Evolutionary conservation across 2,797 vertebrate species (phyloP), one percentile per base, ranked within the genome.

Genomic region (Rhinatrema bivittatum): DNA sequence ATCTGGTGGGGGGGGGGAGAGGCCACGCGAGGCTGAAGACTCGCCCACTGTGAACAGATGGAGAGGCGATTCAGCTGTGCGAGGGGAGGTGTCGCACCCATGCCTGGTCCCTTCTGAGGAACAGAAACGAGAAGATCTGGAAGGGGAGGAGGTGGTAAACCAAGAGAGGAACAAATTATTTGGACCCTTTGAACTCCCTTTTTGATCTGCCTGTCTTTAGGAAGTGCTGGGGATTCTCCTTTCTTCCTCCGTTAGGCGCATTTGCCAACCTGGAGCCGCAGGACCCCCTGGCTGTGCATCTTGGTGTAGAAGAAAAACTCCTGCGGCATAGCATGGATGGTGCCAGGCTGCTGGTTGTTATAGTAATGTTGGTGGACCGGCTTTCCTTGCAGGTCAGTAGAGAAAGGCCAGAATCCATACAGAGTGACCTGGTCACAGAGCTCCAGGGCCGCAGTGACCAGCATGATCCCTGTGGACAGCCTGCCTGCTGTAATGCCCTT

Each of bases 391-490:
- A 50, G 22, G 32, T 46, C 42, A 2, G 9, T 7, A 2, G 2
- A 11, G 10, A 70, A 73, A 2, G 64, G 70, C 67, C 70, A 70
- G 24, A 70, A 73, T 2, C 70, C 70, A 3, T 70, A 73, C 8
- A 68, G 46, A 6, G 46, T 40, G 21, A 70, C 42, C 2, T 32
- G 15, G 7, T 58, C 25, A 12, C 70, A 73, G 10, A 70, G n/a
- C 13, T 73, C 70, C 13, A 70, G 7, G 2, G 64, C 70, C 0
- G 25, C 10, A 13, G 16, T 73, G 7, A 31, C 42, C 13, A 68
- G 6, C 36, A 64, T 48, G 12, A 73, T 35, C 3, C 70, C 70
- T 0, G 60, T 21, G 4, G 64, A 62, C 10, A 70, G 43, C 5
- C 67, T 56, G 0, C 1, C 2, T n/a, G 18, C 17, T 3, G 2